These are phyloP conservation scores for Sceliomorpha sp. DNA, from an alignment of 2,888 invertebrate species.

Conservation along the genomic window DNA sequence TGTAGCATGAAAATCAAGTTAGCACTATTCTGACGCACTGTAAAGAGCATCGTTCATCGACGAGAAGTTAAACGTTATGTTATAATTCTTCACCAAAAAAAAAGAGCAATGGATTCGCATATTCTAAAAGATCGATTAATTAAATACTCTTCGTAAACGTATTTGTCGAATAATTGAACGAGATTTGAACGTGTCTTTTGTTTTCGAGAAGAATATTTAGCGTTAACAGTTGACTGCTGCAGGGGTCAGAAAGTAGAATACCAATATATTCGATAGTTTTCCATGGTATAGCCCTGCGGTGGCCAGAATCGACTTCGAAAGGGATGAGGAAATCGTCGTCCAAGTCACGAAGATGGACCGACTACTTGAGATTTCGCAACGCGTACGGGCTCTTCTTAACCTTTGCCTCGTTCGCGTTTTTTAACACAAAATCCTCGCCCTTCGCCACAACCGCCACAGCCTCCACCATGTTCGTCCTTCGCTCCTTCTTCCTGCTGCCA, in stretches of 20 bases:
- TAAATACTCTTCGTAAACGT: too few relatives aligned
- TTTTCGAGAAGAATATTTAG: too few relatives aligned
- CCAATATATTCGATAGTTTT: constrained; percentile 35
- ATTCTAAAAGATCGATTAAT: too few relatives aligned
- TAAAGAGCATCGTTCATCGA: too few relatives aligned
- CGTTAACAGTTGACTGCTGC: too few relatives aligned
- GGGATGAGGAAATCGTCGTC: constrained; percentile 28
- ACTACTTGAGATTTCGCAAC: constrained; percentile 66
- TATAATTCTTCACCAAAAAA: too few relatives aligned
- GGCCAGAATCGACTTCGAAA: constrained; percentile 7
- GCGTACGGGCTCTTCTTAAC: constrained; percentile 71
- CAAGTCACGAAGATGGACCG: constrained; percentile 13
- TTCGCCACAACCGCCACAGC: constrained; percentile 33
- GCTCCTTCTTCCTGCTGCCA: too few relatives aligned
- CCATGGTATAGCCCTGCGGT: constrained; percentile 23
- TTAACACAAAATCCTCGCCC: constrained; percentile 65
- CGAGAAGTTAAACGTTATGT: too few relatives aligned
- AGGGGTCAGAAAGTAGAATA: constrained; percentile 17
- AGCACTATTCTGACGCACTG: too few relatives aligned
- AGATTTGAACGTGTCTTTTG: too few relatives aligned
- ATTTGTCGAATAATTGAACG: too few relatives aligned
- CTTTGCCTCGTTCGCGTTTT: constrained; percentile 78
- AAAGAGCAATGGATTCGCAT: too few relatives aligned
- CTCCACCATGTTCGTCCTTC: constrained; percentile 5
- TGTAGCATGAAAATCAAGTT: constrained; percentile 33